Base-by-base conservation (phyloP, 2,888 invertebrate species). In the Hoplodrina blanda region DNA sequence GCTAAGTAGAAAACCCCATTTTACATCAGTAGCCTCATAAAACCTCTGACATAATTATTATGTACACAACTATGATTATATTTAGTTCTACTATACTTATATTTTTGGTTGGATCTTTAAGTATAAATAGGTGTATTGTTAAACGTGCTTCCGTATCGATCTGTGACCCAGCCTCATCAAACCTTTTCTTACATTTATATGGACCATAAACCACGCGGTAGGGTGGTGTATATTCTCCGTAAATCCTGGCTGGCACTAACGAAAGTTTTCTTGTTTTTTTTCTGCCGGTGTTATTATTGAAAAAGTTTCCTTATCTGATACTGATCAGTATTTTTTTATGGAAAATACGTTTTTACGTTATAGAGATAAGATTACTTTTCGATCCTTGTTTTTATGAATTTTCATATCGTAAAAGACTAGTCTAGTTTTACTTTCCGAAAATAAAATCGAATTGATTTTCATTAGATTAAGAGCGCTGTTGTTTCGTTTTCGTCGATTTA, bases 401-500 rank as follows among this genome's bases (percentile, higher is more conserved):
- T 64, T 61, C 19, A 44, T 56, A 37, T 46, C 55, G 17, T 19
- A 46, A 55, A 68, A 49, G 33, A 15, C 15, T 57, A n/a, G n/a
- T 53, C 30, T 46, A 52, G n/a, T n/a, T 62, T 67, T 56, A 30
- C 5, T 53, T 61, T 30, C 11, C 8, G 2, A 53, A 49, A 60
- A 53, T 46, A 60, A 74, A 44, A 53, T 44, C 5, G 53, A 60
- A 71, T 71, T 49, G 15, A 49, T 20, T 76, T 77, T 59, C 6
- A 62, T 50, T 19, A 11, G 33, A 30, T 69, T 69, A 41, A 44
- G 33, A 49, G 2, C 15, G 19, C 19, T 44, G 30, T 65, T 77
- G 53, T 65, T 77, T 61, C 25, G 41, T 53, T 76, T 76, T 63
- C 52, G 19, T 70, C 59, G 44, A 54, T 50, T 54, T 69, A 30